phyloP scores from a whole-genome alignment of 2,888 invertebrate genomes.

The Leptinotarsa peninsularis region DNA sequence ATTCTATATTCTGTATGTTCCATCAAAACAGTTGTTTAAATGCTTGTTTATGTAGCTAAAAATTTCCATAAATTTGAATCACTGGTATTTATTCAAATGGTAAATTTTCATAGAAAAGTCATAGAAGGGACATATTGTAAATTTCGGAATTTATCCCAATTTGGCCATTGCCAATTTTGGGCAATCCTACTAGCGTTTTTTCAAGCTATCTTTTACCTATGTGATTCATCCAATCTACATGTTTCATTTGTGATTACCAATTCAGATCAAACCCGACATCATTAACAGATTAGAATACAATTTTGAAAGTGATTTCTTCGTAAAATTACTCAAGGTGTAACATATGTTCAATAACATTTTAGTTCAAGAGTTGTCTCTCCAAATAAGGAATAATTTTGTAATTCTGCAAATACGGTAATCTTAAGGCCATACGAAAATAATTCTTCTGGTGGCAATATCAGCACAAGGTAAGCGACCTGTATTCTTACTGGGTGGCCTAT shows the following conservation, averaged over 20 bases:
- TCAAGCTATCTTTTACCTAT: no score
- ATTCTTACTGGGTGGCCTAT: no score
- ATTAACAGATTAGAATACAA: neutral
- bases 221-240: neutral
- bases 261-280: neutral
- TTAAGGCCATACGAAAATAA: neutral
- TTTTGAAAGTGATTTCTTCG: neutral
- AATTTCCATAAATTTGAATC: no score
- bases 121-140: no score
- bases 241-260: neutral
- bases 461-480: neutral
- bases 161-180: no score
- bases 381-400: neutral
- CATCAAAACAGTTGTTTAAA: no score
- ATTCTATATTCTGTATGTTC: no score
- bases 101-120: no score
- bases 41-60: no score
- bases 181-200: no score
- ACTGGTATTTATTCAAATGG: no score
- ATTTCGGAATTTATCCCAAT: no score
- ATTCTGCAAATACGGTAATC: conserved; percentile 8
- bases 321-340: neutral
- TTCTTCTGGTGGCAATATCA: neutral
- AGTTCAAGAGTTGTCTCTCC: conserved; percentile 1
- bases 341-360: conserved; percentile 2